Evolutionary conservation across 2,113 vertebrate genomes (phyloP), one percentile per base, ranked within the genome.

Genomic region (Hippopotamus amphibius): DNA sequence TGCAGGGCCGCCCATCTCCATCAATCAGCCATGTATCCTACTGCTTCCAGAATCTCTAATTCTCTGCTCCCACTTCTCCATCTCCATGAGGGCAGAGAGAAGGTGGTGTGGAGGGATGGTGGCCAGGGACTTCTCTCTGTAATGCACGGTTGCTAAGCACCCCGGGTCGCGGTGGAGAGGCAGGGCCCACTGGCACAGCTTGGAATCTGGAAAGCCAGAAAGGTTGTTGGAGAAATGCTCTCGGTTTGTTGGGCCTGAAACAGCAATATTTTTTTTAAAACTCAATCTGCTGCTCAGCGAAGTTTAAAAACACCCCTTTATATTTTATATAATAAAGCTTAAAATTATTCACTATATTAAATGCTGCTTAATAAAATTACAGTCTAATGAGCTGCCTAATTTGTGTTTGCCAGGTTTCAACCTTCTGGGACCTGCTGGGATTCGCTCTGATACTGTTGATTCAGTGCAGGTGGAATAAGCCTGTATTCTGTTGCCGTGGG

Each of bases 241-340:
- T 89, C 4, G 1, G n/a, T 87, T 79, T 88, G 12, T 72, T 86
- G 94, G 76, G 19, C 48, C 88, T 82, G 46, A 82, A 92, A 84
- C 53, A 53, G 68, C 80, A 53, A 14, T 87, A 30, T 91, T 80
- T 96, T 80, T 96, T 93, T n/a, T 1, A 77, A 96, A 88, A 96
- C 7, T 80, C 90, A 91, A 43, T 91, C 94, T 86, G 71, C 63
- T 80, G 37, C 53, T 97, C 88, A 59, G 63, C 89, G 16, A 80
- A 85, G 68, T 96, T 95, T 66, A 71, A 93, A 97, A 97, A 94
- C 46, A 91, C 28, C 71, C 57, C 89, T 81, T 87, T 97, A 80
- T 92, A 83, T 77, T 93, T 95, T 77, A 74, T 90, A 90, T 93
- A 94, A 59, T 69, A 95, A 93, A 84, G 68, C 92, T 89, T 81